Base-by-base conservation (phyloP, 2,113 vertebrate species). In the Myotis lucifugus region DNA sequence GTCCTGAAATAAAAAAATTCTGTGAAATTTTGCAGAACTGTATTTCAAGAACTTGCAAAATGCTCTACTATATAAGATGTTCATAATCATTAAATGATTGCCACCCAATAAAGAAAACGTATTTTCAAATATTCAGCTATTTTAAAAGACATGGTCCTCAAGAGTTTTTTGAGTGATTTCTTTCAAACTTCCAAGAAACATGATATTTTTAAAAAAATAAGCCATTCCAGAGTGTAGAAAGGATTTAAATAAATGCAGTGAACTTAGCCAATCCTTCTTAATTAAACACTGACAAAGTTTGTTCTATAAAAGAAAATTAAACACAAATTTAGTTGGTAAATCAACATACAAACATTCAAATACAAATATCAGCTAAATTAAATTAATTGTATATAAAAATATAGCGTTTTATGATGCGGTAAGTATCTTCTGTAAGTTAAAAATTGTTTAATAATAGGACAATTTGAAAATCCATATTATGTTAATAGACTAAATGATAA, bases 241-340 rank as follows among this genome's bases (percentile, higher is more conserved):
- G n/a, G 11, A 54, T 81, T 92, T 90, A 92, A 89, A 70, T 85
- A 91, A 85, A 70, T 56, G 83, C 42, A 48, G 14, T 48, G 50
- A 95, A 82, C 29, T 82, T 70, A 8, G 54, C 18, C 54, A 61
- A 52, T 40, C 40, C 74, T 48, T 40, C 40, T 85, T 46, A 69
- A 92, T 27, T 14, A 89, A 61, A 86, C 85, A 50, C 37, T 50
- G 46, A 73, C 46, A 79, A 29, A 87, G 72, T 61, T 61, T 66
- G 2, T 67, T 46, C 25, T 56, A 27, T 70, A 64, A 66, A 88
- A 86, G 17, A 67, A 42, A 91, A 83, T 42, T 54, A 81, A 40
- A 70, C 32, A 52, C 25, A 86, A 61, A 37, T 70, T 32, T 83
- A 70, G 1, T 46, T 77, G 54, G 64, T 52, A 93, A 64, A 37